phyloP scores from a whole-genome alignment of 2,113 vertebrate genomes.

The Merops nubicus region DNA sequence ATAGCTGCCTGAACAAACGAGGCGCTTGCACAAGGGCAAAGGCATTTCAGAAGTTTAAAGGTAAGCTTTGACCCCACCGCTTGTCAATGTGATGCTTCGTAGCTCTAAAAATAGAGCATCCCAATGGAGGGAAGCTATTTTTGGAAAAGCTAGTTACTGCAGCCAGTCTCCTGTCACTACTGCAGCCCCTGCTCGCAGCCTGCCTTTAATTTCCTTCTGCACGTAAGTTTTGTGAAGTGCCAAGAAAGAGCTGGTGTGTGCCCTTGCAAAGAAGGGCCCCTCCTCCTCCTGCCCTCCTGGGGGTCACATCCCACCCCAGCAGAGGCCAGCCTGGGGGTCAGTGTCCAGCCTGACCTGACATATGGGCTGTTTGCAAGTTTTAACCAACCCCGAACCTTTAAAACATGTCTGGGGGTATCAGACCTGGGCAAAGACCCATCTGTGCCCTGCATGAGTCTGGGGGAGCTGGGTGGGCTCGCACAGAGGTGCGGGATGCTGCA shows the following conservation, averaged over 20 bases:
- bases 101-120: background rate
- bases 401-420: fast-evolving
- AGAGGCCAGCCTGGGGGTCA: background rate
- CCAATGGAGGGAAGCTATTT: background rate
- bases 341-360: fast-evolving
- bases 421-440: fast-evolving
- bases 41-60: background rate
- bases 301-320: background rate
- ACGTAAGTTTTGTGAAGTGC: background rate
- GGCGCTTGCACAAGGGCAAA: background rate
- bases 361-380: fast-evolving
- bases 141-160: conserved; percentile 3
- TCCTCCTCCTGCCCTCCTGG: no score
- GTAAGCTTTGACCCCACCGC: background rate
- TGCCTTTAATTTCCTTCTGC: background rate
- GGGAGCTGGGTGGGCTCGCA: background rate
- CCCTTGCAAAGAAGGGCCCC: background rate
- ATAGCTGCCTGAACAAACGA: background rate
- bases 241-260: background rate
- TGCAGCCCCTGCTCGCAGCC: background rate
- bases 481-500: fast-evolving
- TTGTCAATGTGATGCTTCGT: background rate
- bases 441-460: fast-evolving
- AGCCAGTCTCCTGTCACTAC: background rate
- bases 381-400: fast-evolving